These are phyloP conservation scores for Pogonophryne albipinna DNA, from an alignment of 2,797 vertebrate genomes.

Conservation along the genomic window DNA sequence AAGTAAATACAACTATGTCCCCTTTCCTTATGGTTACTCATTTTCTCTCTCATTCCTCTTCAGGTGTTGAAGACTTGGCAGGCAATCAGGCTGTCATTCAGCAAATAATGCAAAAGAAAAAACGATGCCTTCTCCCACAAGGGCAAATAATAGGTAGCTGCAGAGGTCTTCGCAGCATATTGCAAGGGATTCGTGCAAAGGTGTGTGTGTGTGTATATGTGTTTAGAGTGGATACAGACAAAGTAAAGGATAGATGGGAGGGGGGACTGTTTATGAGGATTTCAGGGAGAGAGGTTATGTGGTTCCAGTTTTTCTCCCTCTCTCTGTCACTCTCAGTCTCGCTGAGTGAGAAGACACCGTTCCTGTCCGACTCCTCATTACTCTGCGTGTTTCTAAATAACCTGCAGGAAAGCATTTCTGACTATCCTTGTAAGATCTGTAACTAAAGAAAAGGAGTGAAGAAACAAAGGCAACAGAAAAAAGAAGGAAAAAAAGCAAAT, in stretches of 20 bases:
- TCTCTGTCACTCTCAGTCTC: constrained; percentile 56
- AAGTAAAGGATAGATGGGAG: constrained; percentile 52
- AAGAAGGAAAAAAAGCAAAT: background rate
- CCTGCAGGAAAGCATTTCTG: constrained; percentile 29
- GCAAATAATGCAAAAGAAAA: constrained; percentile 17
- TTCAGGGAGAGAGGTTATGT: constrained; percentile 55
- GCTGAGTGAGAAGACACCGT: constrained; percentile 54
- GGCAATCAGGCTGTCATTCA: constrained; percentile 25
- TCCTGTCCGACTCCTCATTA: constrained; percentile 42
- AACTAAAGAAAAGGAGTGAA: constrained; percentile 4
- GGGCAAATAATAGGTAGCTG: constrained; percentile 26
- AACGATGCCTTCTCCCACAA: background rate
- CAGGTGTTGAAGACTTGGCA: constrained; percentile 23
- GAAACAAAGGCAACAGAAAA: background rate
- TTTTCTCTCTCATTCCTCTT: constrained; percentile 8
- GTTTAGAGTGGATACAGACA: constrained; percentile 16
- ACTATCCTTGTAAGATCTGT: constrained; percentile 11
- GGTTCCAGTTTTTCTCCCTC: constrained; percentile 50
- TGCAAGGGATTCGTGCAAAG: background rate
- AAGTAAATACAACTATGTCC: background rate
- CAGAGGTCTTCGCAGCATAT: constrained; percentile 9
- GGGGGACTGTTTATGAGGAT: constrained; percentile 42
- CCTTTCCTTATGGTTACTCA: constrained; percentile 4
- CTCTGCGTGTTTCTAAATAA: constrained; percentile 16
- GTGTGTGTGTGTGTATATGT: background rate